Evolutionary conservation across 2,113 vertebrate species (phyloP).

Genomic region (Motacilla alba): DNA sequence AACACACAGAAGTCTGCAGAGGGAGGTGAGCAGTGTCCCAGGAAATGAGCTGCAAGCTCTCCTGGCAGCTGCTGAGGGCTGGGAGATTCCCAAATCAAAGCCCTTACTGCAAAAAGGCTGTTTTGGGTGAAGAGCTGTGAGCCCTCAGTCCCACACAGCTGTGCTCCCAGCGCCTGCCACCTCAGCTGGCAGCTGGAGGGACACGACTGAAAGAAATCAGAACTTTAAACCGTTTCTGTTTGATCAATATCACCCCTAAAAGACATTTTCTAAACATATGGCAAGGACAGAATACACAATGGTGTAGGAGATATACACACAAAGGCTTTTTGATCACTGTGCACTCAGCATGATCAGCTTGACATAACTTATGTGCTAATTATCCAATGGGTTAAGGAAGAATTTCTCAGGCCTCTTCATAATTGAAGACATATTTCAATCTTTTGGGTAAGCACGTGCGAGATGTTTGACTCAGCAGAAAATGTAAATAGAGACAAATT

Average conservation of each 20-base stretch:
- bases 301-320: not conserved
- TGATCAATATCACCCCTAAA: not conserved
- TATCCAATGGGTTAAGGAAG: not conserved
- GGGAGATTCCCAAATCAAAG: not conserved
- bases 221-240: not conserved
- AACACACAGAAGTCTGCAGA: not conserved
- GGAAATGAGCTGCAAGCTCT: not conserved
- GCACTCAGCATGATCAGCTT: not conserved
- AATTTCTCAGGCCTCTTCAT: not conserved
- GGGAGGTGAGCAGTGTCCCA: not conserved
- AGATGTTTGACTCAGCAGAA: not conserved
- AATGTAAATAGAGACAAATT: not conserved
- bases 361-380: not conserved
- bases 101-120: not conserved
- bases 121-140: not conserved
- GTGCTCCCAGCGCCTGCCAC: not conserved
- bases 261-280: not conserved
- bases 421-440: not conserved
- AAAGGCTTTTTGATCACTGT: not conserved
- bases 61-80: not conserved
- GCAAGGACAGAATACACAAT: slow-evolving; percentile 51
- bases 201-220: not conserved
- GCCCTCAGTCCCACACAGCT: not conserved
- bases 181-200: not conserved
- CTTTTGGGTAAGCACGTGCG: not conserved